Evolutionary conservation across 2,888 invertebrate genomes (phyloP), one percentile per base, ranked within the genome.

Genomic region (Drosophila fulvimacula): DNA sequence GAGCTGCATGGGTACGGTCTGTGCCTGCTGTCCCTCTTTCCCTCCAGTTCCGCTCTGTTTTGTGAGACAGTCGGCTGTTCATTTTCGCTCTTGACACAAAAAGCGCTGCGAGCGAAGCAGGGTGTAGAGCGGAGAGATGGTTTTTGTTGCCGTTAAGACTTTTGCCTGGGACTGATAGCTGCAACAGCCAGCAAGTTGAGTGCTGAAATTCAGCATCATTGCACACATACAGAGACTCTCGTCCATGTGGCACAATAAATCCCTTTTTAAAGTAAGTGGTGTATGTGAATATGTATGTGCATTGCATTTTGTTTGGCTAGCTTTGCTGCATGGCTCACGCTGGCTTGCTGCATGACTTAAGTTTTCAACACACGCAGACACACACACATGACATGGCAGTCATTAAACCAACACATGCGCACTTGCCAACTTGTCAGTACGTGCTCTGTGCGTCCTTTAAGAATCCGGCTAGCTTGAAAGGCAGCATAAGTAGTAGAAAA

Each of bases 401-500:
- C 81, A 81, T 79, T 79, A 74, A 74, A 78, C 59, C 59, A 64
- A 67, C 58, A 67, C 69, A 76, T 38, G 58, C 64, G 70, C 57
- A 36, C 52, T 66, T 58, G 62, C 59, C 67, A 60, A 64, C 71
- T 73, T 73, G 70, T 62, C 78, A 78, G 81, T 64, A 82, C 78
- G 78, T 76, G 79, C 73, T 59, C 73, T 46, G 67, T 67, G 64
- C 59, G 72, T 78, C 76, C 76, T 79, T 69, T 76, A 69, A 81
- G 79, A 67, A 69, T 52, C 39, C 55, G 70, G 66, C 59, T 63
- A 66, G 70, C 76, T 59, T 80, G 82, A 87, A 82, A 80, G 84
- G 76, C 87, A 84, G 80, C 84, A 84, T 84, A 87, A 85, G 85
- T 82, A 84, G 81, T 82, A 70, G 82, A 87, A 85, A 81, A 77